Base-by-base conservation (phyloP, 2,888 invertebrate genomes). In the Ophioninae sp. region DNA sequence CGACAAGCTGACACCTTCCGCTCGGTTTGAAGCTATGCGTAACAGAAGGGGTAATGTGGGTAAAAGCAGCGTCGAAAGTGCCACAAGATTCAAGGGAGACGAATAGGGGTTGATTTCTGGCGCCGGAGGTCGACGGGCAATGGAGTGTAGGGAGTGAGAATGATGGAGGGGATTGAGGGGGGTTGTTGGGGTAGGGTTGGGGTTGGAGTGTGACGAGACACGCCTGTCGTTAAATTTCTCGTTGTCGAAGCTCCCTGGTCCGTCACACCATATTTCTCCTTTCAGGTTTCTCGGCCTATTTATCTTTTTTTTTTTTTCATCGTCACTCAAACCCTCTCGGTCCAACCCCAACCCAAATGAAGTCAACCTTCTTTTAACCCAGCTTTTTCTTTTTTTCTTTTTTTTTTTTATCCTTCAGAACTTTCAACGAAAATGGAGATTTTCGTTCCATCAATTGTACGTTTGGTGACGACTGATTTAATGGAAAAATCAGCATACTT, bases 21-120 rank as follows among this genome's bases (percentile, higher is more conserved):
- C 86, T 86, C 87, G 86, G 87, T 87, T 88, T 72, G 74, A 85
- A 84, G 82, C 80, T 85, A 85, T 83, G 83, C 77, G 79, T 75
- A 62, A 67, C 72, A 62, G 76, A 72, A 82, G 81, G 65, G 82
- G 37, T 44, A 50, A 23, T 39, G 30, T 74, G 79, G 86, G 83
- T 86, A 83, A 85, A 85, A 86, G 82, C 82, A 81, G 74, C 75
- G 82, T 79, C 83, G 75, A 75, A 82, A 72, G 78, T 75, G 41
- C 65, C 56, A 41, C 30, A 44, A n/a, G 74, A 70, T 61, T 56
- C 23, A 23, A 13, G 56, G 65, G 13, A 23, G 50, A 61, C 73
- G 69, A 72, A 20, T 59, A 30, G 30, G 80, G 83, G 78, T 81
- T 80, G 81, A 81, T 79, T 79, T 79, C 83, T 50, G 79, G 59